phyloP scores from a whole-genome alignment of 2,113 vertebrate genomes.

The Sinosuthora webbiana region DNA sequence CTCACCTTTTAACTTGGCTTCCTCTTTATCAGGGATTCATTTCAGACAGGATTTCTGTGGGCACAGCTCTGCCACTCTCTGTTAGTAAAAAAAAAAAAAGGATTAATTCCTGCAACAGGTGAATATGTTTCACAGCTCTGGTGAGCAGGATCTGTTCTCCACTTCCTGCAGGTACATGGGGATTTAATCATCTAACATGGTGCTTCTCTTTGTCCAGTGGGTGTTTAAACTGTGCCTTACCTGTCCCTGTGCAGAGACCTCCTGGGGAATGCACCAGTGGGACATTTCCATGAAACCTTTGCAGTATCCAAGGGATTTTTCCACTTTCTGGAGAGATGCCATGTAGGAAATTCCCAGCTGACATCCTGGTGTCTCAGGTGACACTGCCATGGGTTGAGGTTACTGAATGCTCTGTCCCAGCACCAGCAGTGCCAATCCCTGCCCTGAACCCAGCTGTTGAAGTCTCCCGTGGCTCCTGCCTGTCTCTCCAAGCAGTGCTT shows the following conservation, averaged over 20 bases:
- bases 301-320: not conserved
- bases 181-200: not conserved
- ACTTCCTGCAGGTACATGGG: not conserved
- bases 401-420: not conserved
- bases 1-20: slow-evolving; percentile 28
- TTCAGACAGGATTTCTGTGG: slow-evolving; percentile 22
- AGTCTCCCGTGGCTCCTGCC: not conserved
- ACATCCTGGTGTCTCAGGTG: not conserved
- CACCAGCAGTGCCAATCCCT: not conserved
- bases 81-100: not conserved
- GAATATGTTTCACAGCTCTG: not conserved
- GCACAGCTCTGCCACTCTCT: not conserved
- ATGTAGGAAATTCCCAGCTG: not conserved
- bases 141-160: not conserved
- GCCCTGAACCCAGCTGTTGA: not conserved
- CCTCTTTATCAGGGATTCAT: slow-evolving; percentile 29
- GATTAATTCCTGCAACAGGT: slow-evolving; percentile 42
- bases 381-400: not conserved
- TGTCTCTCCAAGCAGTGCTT: not conserved
- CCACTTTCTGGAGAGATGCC: not conserved
- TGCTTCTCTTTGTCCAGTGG: not conserved
- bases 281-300: not conserved
- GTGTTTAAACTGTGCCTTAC: not conserved
- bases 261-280: not conserved
- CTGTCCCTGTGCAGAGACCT: not conserved